Conservation (phyloP, 2,888 invertebrate genomes). For the Drosophila fulvimacula region DNA sequence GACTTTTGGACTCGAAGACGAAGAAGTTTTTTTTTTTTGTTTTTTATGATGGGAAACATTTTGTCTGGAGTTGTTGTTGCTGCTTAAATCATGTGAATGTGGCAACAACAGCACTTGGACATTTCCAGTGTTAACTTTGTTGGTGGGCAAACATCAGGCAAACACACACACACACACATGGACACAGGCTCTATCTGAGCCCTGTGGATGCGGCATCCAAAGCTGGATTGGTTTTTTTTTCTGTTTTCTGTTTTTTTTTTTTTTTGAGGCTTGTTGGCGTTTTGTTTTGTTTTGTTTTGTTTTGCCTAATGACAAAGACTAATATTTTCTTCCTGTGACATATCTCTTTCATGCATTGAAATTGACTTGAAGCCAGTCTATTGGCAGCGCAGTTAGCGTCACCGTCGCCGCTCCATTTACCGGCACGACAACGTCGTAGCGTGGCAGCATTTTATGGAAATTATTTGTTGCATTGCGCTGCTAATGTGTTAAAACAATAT, state of each 20-base stretch:
- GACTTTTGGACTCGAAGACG: conserved; percentile 60
- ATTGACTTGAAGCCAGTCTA: conserved; percentile 46
- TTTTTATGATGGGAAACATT: conserved; percentile 78
- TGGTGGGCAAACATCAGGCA: conserved; percentile 74
- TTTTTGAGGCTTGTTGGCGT: conserved; percentile 38
- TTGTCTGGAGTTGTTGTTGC: conserved; percentile 42
- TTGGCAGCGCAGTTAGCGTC: conserved; percentile 24
- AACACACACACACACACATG: conserved; percentile 25
- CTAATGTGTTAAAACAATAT: conserved; percentile 84
- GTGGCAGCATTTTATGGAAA: conserved; percentile 78
- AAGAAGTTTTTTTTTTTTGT: conserved; percentile 52
- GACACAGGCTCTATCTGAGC: conserved; percentile 28
- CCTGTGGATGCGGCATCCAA: conserved; percentile 40
- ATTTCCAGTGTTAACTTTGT: conserved; percentile 73
- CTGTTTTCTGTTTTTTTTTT: no score
- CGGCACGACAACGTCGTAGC: conserved; percentile 36
- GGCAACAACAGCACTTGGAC: conserved; percentile 71
- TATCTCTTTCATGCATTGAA: conserved; percentile 74
- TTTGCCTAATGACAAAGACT: conserved; percentile 83
- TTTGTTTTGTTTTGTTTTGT: conserved; percentile 57
- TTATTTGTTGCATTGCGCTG: conserved; percentile 84
- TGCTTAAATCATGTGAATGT: conserved; percentile 76
- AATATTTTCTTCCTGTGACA: conserved; percentile 84
- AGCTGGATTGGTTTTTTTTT: conserved; percentile 37
- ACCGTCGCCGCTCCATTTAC: conserved; percentile 58